Evolutionary conservation across 2,888 invertebrate genomes (phyloP).

Genomic region (Quadriops clusia): DNA sequence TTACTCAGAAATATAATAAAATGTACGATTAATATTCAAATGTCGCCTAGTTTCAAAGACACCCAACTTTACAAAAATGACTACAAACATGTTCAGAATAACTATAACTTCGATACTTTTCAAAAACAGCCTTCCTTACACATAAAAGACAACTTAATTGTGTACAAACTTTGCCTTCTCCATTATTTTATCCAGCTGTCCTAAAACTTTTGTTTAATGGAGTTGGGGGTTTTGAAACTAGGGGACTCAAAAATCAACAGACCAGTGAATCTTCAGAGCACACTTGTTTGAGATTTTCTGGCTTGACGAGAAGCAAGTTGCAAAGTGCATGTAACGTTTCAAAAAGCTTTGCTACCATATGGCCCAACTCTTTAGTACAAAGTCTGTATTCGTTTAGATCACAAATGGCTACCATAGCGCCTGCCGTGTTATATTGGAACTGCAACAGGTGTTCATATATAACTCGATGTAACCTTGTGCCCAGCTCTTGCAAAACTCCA

Average conservation of each 20-base stretch:
- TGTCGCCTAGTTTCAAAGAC: no score
- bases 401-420: conserved; percentile 95
- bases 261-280: conserved; percentile 91
- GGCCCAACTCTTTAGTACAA: conserved; percentile 65
- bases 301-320: conserved; percentile 87
- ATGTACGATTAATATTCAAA: no score
- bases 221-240: no score
- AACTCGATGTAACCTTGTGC: conserved; percentile 82
- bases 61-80: no score
- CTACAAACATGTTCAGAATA: no score
- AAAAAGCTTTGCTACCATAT: conserved; percentile 77
- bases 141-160: no score
- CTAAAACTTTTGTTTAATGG: no score
- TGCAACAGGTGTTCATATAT: conserved; percentile 91
- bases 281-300: conserved; percentile 91
- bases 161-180: no score
- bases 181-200: no score
- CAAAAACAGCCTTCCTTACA: no score
- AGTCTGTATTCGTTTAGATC: conserved; percentile 96
- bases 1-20: background rate
- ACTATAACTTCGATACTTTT: no score
- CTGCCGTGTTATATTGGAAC: conserved; percentile 88
- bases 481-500: conserved; percentile 77
- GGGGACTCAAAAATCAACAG: no score
- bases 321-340: conserved; percentile 92